A percentile compares a stretch with the other conserved stretches of the same genome.
phyloP scores from a whole-genome alignment of 2,113 vertebrate genomes.

The Scomber colias region DNA sequence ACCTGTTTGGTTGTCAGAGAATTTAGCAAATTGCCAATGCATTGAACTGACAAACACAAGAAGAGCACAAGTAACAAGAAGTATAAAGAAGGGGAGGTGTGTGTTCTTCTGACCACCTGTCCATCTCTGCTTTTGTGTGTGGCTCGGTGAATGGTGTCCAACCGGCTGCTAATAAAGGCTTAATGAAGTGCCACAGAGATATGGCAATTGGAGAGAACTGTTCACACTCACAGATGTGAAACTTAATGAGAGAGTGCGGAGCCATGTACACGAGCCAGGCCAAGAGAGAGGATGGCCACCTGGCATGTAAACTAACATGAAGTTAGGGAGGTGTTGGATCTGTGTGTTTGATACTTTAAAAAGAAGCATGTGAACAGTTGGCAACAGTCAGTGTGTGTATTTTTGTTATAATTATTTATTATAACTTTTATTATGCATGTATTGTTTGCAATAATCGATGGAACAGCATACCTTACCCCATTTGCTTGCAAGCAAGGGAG shows the following conservation, averaged over 20 bases:
- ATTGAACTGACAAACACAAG: slow-evolving; percentile 7
- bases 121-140: slow-evolving; percentile 22
- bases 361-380: slow-evolving; percentile 3
- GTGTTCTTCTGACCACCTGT: slow-evolving; percentile 22
- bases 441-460: slow-evolving; percentile 1
- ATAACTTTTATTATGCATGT: neutral
- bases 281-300: slow-evolving; percentile 52
- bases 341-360: slow-evolving; percentile 30
- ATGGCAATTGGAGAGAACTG: slow-evolving; percentile 59
- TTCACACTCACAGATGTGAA: slow-evolving; percentile 74
- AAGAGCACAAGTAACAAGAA: slow-evolving; percentile 3
- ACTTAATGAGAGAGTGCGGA: slow-evolving; percentile 72
- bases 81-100: slow-evolving; percentile 15
- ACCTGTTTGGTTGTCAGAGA: neutral
- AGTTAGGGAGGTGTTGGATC: slow-evolving; percentile 10
- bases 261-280: slow-evolving; percentile 46
- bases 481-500: neutral
- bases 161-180: slow-evolving; percentile 66
- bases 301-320: slow-evolving; percentile 35
- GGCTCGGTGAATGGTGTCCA: slow-evolving; percentile 40
- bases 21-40: slow-evolving; percentile 13
- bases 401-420: no score
- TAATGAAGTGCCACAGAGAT: slow-evolving; percentile 72
- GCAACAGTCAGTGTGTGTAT: neutral
- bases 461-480: neutral